Evolutionary conservation across 1,140 invertebrate genomes (phyloP).

Genomic region (Hermetia illucens): DNA sequence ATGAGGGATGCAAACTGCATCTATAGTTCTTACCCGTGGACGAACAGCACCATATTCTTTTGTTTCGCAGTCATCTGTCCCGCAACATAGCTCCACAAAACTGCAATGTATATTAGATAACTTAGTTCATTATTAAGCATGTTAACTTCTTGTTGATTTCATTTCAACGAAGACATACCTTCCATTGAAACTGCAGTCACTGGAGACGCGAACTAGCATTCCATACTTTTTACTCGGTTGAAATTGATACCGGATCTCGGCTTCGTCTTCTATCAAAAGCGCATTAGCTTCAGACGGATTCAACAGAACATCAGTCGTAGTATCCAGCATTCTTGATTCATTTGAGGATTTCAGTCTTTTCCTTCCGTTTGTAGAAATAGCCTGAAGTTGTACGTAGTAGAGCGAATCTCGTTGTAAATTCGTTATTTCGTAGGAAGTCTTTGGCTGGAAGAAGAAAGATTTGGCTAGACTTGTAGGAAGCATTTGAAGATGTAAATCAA

Average conservation of each 20-base stretch:
- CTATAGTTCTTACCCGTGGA: neutral
- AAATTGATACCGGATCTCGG: constrained; percentile 17
- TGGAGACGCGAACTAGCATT: constrained; percentile 28
- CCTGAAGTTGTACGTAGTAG: constrained; percentile 58
- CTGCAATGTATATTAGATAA: neutral
- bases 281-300: constrained; percentile 1
- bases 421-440: constrained; percentile 41
- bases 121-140: neutral
- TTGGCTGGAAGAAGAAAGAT: constrained; percentile 25
- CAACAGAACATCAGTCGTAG: constrained; percentile 29
- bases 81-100: neutral
- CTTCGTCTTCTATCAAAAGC: neutral
- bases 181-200: constrained; percentile 23
- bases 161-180: constrained; percentile 17
- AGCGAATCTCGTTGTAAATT: constrained; percentile 45
- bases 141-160: constrained; percentile 2
- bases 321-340: constrained; percentile 47
- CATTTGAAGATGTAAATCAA: too few species aligned
- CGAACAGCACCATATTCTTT: neutral
- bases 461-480: neutral
- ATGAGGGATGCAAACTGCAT: neutral
- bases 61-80: neutral
- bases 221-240: constrained; percentile 24
- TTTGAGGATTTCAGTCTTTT: constrained; percentile 50
- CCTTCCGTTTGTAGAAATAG: constrained; percentile 44